phyloP scores from a whole-genome alignment of 2,888 invertebrate species.

The Heteropelma amictum region DNA sequence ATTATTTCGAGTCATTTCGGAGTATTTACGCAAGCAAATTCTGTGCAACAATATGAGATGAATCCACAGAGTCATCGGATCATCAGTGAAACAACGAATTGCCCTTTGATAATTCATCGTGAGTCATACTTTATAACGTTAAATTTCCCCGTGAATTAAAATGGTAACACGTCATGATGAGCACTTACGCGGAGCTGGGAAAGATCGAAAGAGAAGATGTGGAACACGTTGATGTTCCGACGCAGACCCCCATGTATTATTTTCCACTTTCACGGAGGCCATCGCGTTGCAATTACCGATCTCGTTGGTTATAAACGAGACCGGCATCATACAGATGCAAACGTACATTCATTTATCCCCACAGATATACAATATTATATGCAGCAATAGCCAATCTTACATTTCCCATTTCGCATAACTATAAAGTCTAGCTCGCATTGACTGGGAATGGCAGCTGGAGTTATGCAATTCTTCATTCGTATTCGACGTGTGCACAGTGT shows the following conservation, averaged over 20 bases:
- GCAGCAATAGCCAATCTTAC: constrained; percentile 15
- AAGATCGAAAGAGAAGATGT: constrained; percentile 20
- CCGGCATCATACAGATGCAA: background rate
- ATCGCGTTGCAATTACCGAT: constrained; percentile 47
- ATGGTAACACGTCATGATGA: constrained; percentile 39
- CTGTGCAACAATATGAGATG: too few species aligned
- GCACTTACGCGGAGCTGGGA: constrained; percentile 2
- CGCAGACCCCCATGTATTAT: constrained; percentile 41
- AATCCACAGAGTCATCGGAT: too few species aligned
- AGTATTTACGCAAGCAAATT: too few species aligned
- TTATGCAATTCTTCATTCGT: constrained; percentile 44
- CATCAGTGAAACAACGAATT: background rate
- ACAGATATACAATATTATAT: background rate
- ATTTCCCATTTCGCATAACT: constrained; percentile 19
- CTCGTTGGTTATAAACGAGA: constrained; percentile 46
- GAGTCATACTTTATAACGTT: background rate
- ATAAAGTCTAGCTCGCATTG: background rate
- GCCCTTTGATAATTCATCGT: constrained; percentile 2
- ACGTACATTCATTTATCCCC: background rate
- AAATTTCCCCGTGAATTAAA: constrained; percentile 14
- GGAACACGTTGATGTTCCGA: constrained; percentile 30
- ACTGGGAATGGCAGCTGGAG: constrained; percentile 16
- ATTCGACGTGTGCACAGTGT: too few species aligned
- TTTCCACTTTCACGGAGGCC: constrained; percentile 55
- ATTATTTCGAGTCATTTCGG: too few species aligned